Percentiles rank a stretch among this genome's conserved stretches.
phyloP scores from a whole-genome alignment of 2,113 vertebrate genomes.

The Lamprologus callipterus region DNA sequence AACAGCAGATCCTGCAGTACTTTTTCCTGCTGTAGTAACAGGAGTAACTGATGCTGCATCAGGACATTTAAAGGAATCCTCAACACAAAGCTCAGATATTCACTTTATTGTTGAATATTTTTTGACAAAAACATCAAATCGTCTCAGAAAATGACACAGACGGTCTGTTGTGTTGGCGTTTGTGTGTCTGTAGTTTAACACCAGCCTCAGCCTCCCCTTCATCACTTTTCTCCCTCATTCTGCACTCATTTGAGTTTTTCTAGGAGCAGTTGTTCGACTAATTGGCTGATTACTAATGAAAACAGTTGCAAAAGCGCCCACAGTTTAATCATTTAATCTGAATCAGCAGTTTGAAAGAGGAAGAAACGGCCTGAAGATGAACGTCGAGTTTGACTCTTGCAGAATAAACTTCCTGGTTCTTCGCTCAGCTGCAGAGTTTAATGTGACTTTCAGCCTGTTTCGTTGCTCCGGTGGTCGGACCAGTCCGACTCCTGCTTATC shows the following conservation, averaged over 20 bases:
- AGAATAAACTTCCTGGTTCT: neutral
- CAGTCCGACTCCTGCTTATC: neutral
- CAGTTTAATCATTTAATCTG: neutral
- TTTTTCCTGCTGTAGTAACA: neutral
- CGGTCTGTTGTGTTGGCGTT: neutral
- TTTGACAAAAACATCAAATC: neutral
- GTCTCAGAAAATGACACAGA: neutral
- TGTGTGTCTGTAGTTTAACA: neutral
- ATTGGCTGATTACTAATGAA: neutral
- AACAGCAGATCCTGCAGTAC: neutral
- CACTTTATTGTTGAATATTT: neutral
- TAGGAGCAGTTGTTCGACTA: neutral
- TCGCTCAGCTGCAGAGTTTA: neutral
- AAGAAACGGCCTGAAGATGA: neutral
- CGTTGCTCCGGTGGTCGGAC: neutral
- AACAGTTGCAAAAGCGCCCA: neutral
- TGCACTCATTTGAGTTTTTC: neutral
- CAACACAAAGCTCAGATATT: neutral
- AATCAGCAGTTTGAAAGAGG: neutral
- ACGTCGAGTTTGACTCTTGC: neutral
- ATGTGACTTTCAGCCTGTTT: neutral
- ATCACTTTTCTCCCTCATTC: neutral
- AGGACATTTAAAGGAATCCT: neutral
- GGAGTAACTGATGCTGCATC: neutral
- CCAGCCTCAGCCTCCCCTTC: neutral